Percentiles rank a stretch among this genome's conserved stretches.
phyloP scores from a whole-genome alignment of 2,797 vertebrate genomes.

The Chrosomus eos region DNA sequence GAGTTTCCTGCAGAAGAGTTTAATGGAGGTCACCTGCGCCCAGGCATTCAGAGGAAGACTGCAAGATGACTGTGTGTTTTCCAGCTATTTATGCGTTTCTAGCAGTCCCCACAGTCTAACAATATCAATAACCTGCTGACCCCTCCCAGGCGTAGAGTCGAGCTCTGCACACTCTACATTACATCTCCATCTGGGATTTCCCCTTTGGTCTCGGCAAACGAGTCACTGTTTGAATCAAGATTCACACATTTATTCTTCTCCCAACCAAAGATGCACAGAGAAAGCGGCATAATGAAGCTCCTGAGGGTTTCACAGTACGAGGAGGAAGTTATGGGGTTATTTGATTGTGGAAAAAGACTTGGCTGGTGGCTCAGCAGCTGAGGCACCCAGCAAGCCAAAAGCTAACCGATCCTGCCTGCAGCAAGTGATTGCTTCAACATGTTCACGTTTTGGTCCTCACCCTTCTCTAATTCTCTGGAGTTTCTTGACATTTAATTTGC shows the following conservation, averaged over 20 bases:
- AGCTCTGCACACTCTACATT: conserved; percentile 58
- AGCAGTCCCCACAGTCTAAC: conserved; percentile 76
- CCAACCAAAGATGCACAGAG: conserved; percentile 44
- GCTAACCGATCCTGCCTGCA: conserved; percentile 62
- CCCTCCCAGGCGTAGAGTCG: conserved; percentile 69
- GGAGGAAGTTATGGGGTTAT: conserved; percentile 35
- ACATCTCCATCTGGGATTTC: conserved; percentile 52
- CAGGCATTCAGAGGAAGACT: conserved; percentile 85
- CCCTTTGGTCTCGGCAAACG: conserved; percentile 42
- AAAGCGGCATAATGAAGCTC: conserved; percentile 32
- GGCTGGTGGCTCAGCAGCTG: conserved; percentile 38
- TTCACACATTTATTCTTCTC: neutral
- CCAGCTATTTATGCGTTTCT: conserved; percentile 87
- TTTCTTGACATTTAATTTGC: conserved; percentile 50
- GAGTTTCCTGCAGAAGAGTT: conserved; percentile 66
- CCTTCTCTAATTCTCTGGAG: conserved; percentile 34
- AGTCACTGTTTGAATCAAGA: conserved; percentile 48
- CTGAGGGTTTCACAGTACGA: conserved; percentile 44
- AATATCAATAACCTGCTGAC: conserved; percentile 74
- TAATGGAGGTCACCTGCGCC: conserved; percentile 73
- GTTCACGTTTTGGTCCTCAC: conserved; percentile 69
- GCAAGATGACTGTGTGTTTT: conserved; percentile 76
- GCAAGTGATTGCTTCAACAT: conserved; percentile 76
- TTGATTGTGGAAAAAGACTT: conserved; percentile 56
- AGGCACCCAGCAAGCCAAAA: conserved; percentile 39